These are phyloP conservation scores for Dromius quadrimaculatus DNA, from an alignment of 2,888 invertebrate species.

Conservation along the genomic window DNA sequence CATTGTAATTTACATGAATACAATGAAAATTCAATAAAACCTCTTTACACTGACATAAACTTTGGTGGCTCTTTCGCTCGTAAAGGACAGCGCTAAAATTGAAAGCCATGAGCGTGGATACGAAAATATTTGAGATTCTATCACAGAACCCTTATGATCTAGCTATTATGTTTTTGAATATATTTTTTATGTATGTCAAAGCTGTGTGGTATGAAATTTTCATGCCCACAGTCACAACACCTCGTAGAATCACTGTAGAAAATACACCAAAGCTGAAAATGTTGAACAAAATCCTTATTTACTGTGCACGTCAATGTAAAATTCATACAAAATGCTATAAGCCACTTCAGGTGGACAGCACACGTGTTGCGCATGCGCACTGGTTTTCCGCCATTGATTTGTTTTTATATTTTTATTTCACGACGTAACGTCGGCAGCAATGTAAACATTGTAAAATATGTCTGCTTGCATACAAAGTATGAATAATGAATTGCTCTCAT, in stretches of 20 bases:
- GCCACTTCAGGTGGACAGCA: not conserved
- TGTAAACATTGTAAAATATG: slow-evolving; percentile 49
- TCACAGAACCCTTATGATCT: no score
- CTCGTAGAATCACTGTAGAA: no score
- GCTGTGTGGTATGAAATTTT: no score
- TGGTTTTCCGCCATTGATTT: slow-evolving; percentile 33
- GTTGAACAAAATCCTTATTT: no score
- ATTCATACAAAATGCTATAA: no score
- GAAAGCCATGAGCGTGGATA: not conserved
- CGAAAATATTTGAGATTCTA: no score
- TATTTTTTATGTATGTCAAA: no score
- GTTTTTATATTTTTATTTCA: slow-evolving; percentile 40
- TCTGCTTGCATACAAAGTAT: slow-evolving; percentile 58
- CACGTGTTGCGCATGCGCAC: slow-evolving; percentile 20
- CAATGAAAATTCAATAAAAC: slow-evolving; percentile 37
- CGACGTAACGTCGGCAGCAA: slow-evolving; percentile 35
- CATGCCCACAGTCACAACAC: no score
- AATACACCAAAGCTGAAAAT: no score
- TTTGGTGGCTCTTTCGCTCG: not conserved
- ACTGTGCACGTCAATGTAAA: no score
- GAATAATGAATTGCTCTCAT: slow-evolving; percentile 60
- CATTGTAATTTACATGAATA: slow-evolving; percentile 28
- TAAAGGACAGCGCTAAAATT: not conserved
- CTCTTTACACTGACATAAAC: slow-evolving; percentile 19
- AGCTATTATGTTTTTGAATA: no score